Evolutionary conservation across 1,140 invertebrate genomes (phyloP).

Genomic region (Pachypeltis micranthus): DNA sequence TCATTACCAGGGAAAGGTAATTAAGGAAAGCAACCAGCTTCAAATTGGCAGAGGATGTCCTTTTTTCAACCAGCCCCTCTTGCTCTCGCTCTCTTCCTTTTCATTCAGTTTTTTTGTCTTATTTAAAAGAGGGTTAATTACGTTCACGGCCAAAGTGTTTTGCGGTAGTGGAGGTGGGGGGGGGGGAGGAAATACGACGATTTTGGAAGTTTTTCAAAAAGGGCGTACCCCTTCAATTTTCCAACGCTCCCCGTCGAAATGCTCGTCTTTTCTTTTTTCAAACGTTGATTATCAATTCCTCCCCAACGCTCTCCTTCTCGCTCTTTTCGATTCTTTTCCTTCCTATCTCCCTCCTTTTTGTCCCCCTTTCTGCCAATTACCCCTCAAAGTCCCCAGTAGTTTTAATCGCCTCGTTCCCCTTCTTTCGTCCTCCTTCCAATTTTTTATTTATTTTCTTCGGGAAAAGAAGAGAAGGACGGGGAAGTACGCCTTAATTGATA

Average conservation of each 20-base stretch:
- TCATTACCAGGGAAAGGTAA: constrained; percentile 13
- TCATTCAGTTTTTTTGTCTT: constrained; percentile 2
- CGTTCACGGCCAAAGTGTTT: constrained; percentile 4
- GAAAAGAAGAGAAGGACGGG: not conserved
- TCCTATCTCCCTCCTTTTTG: not conserved
- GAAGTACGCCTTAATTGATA: constrained; percentile 6
- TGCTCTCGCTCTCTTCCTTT: no score
- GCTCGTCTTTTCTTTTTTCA: no score
- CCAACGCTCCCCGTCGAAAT: no score
- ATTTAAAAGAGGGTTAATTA: constrained; percentile 9
- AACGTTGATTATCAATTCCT: constrained; percentile 10
- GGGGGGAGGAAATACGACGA: not conserved
- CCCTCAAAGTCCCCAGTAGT: not conserved
- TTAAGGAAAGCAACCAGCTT: not conserved
- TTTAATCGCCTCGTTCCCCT: not conserved
- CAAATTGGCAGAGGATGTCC: constrained; percentile 12
- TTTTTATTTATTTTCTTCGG: not conserved
- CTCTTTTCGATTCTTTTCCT: not conserved
- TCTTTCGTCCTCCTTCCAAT: not conserved
- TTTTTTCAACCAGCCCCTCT: not conserved
- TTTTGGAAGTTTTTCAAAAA: constrained; percentile 17
- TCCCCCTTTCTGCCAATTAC: not conserved
- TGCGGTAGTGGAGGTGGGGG: not conserved
- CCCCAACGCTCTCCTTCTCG: not conserved
- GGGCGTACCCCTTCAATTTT: not conserved